Percentiles rank a stretch among this genome's conserved stretches.
Conservation (phyloP, 1,140 invertebrate genomes). For the Listronotus oregonensis region DNA sequence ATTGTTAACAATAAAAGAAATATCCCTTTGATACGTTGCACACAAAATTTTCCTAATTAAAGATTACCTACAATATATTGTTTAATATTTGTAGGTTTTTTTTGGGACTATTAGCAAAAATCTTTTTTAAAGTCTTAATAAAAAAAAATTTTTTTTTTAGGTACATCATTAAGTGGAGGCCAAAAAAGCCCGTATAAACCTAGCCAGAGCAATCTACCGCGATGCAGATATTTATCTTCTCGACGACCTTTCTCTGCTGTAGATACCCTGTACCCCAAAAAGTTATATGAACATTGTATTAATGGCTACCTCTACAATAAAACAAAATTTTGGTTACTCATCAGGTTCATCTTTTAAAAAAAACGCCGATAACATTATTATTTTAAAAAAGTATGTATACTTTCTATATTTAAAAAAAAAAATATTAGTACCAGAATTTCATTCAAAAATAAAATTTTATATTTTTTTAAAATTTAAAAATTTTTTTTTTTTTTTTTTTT, state of each 20-base stretch:
- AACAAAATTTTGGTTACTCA: conserved; percentile 84
- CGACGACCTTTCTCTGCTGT: conserved; percentile 85
- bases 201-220: conserved; percentile 65
- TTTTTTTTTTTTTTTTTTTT: no score
- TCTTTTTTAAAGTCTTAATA: conserved; percentile 77
- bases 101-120: neutral
- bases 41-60: no score
- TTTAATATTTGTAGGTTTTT: neutral
- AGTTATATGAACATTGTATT: conserved; percentile 74
- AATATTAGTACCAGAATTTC: no score
- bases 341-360: conserved; percentile 84
- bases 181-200: conserved; percentile 83
- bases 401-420: no score
- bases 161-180: conserved; percentile 80
- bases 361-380: conserved; percentile 71
- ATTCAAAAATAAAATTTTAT: no score
- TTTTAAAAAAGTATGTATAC: conserved; percentile 62
- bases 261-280: conserved; percentile 77
- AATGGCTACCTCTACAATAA: conserved; percentile 69
- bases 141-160: conserved; percentile 71
- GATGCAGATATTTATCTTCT: conserved; percentile 73
- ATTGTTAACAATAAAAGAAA: no score
- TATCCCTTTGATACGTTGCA: no score
- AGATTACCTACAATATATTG: no score
- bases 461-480: conserved; percentile 11